phyloP scores from a whole-genome alignment of 1,140 invertebrate species.

The Temnothorax curvispinosus region DNA sequence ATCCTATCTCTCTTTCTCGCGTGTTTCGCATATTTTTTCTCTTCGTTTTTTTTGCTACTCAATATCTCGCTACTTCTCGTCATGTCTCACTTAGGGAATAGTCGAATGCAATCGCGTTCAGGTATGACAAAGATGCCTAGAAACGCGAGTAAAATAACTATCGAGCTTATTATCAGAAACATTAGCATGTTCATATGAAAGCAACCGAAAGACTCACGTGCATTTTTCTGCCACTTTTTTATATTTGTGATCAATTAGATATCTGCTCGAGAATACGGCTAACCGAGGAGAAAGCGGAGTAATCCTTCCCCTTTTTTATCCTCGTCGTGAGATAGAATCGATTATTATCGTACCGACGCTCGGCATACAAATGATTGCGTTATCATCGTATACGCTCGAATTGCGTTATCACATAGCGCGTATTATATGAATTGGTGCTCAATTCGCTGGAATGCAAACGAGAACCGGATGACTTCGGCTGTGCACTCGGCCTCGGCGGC shows the following conservation, averaged over 20 bases:
- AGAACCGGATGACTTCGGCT: slow-evolving; percentile 37
- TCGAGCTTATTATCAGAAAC: slow-evolving; percentile 78
- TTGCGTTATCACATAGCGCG: slow-evolving; percentile 40
- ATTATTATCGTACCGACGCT: slow-evolving; percentile 60
- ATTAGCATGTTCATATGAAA: slow-evolving; percentile 81
- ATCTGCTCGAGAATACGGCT: slow-evolving; percentile 60
- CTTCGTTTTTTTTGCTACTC: neutral
- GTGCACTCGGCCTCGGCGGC: slow-evolving; percentile 29
- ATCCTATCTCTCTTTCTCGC: neutral
- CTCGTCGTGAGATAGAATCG: slow-evolving; percentile 17
- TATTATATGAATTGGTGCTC: slow-evolving; percentile 56
- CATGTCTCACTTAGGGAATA: slow-evolving; percentile 23
- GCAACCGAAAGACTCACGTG: slow-evolving; percentile 59
- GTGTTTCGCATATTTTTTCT: neutral
- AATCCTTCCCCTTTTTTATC: neutral
- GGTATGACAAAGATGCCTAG: slow-evolving; percentile 45
- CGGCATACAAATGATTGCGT: slow-evolving; percentile 65
- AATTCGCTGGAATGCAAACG: slow-evolving; percentile 46
- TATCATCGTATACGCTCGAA: slow-evolving; percentile 54
- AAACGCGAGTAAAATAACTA: slow-evolving; percentile 50
- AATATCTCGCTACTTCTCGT: slow-evolving; percentile 4
- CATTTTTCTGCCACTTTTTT: slow-evolving; percentile 48
- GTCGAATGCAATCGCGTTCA: slow-evolving; percentile 46
- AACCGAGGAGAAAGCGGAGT: neutral
- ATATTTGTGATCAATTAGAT: slow-evolving; percentile 79